Conservation (phyloP, 1,140 invertebrate genomes). For the Laupala kohalensis region DNA sequence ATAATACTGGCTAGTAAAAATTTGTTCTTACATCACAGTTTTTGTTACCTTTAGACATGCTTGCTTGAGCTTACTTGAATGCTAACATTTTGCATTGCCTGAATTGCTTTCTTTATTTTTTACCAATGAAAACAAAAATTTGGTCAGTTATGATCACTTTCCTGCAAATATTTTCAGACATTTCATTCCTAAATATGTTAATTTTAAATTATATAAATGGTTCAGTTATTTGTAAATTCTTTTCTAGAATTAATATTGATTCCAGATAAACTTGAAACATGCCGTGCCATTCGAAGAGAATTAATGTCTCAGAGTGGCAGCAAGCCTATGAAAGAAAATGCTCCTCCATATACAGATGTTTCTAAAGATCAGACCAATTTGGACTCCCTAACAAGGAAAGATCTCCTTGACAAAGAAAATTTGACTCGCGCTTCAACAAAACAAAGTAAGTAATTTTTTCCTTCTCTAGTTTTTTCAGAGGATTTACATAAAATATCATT, state of each 20-base stretch:
- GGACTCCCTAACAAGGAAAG: slow-evolving; percentile 6
- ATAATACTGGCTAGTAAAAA: too few relatives aligned
- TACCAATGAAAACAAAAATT: neutral
- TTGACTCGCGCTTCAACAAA: slow-evolving; percentile 10
- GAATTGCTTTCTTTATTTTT: neutral
- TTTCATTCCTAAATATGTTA: neutral
- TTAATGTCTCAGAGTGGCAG: slow-evolving; percentile 3
- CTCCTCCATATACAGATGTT: slow-evolving; percentile 4
- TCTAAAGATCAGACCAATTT: slow-evolving; percentile 3
- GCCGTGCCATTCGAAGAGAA: slow-evolving; percentile 17
- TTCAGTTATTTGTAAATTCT: neutral
- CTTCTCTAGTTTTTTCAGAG: too few relatives aligned
- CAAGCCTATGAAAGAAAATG: neutral
- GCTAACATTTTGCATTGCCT: neutral
- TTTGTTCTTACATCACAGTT: too few relatives aligned
- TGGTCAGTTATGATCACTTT: neutral
- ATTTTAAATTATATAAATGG: neutral
- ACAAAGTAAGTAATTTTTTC: slow-evolving; percentile 3
- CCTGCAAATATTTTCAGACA: too few relatives aligned
- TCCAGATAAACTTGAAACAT: slow-evolving; percentile 20
- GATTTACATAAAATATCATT: too few relatives aligned
- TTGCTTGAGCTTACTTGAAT: slow-evolving; percentile 15
- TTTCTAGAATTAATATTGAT: neutral
- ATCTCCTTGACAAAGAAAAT: slow-evolving; percentile 16
- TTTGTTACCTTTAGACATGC: too few relatives aligned